Percentiles rank a stretch among this genome's conserved stretches.
These are phyloP conservation scores for Criorhina ranunculi DNA, from an alignment of 2,888 invertebrate species.

Conservation along the genomic window DNA sequence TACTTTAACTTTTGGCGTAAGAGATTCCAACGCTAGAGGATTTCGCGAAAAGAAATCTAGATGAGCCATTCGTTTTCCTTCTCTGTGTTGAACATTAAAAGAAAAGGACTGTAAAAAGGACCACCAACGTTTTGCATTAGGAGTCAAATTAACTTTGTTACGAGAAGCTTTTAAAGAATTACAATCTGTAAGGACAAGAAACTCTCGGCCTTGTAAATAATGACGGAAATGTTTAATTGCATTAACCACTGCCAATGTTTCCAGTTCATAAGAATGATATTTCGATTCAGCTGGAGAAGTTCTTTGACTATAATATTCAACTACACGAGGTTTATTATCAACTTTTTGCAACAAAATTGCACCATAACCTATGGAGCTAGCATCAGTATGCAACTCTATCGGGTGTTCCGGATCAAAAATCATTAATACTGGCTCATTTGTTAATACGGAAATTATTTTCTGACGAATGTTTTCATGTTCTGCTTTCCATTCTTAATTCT, in stretches of 20 bases:
- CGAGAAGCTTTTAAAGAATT: slow-evolving; percentile 47
- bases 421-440: background rate
- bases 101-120: slow-evolving; percentile 49
- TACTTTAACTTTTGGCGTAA: too few relatives aligned
- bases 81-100: too few relatives aligned
- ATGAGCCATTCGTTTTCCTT: too few relatives aligned
- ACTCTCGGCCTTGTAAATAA: slow-evolving; percentile 51
- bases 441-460: background rate
- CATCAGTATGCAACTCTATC: too few relatives aligned
- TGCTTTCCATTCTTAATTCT: slow-evolving; percentile 5
- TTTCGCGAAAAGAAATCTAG: slow-evolving; percentile 35
- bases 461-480: slow-evolving; percentile 36
- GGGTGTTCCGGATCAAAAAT: too few relatives aligned
- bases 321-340: slow-evolving; percentile 30
- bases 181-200: slow-evolving; percentile 67
- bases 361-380: slow-evolving; percentile 41
- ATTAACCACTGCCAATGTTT: slow-evolving; percentile 74
- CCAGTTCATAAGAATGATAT: slow-evolving; percentile 71
- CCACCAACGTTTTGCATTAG: slow-evolving; percentile 63
- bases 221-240: slow-evolving; percentile 73
- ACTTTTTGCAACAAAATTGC: slow-evolving; percentile 52
- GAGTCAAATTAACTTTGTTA: slow-evolving; percentile 53
- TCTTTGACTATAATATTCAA: slow-evolving; percentile 65
- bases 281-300: slow-evolving; percentile 54
- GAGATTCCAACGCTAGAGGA: too few relatives aligned